Conservation (phyloP, 2,113 vertebrate genomes). For the Cochlearius cochlearius region DNA sequence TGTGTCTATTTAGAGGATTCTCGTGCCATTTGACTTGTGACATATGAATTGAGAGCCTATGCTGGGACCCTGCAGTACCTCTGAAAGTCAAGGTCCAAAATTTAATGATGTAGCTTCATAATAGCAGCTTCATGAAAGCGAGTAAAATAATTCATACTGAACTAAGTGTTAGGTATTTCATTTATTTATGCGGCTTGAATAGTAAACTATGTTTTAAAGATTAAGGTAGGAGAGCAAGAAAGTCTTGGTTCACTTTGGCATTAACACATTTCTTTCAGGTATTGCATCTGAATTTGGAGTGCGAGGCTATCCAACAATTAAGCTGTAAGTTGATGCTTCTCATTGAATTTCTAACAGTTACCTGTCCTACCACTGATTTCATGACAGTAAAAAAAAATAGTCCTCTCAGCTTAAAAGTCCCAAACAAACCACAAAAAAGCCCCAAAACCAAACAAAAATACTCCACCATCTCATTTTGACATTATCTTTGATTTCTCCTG, state of each 20-base stretch:
- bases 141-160: neutral
- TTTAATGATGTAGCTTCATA: neutral
- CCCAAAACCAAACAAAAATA: neutral
- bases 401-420: neutral
- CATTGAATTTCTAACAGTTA: neutral
- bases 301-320: constrained; percentile 97
- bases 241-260: neutral
- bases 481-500: neutral
- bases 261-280: constrained; percentile 73
- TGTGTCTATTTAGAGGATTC: neutral
- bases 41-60: neutral
- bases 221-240: neutral
- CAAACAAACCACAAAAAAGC: neutral
- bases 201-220: neutral
- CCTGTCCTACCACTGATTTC: neutral
- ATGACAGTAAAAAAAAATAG: neutral
- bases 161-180: neutral
- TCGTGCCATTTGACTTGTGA: neutral
- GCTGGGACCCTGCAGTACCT: neutral
- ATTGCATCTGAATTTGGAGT: constrained; percentile 96
- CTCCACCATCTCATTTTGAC: neutral
- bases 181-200: neutral
- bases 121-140: neutral
- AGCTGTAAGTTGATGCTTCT: constrained; percentile 86
- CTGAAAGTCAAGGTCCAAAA: neutral